Conservation (phyloP, 1,140 invertebrate species). For the Gonatopus flavifemur region DNA sequence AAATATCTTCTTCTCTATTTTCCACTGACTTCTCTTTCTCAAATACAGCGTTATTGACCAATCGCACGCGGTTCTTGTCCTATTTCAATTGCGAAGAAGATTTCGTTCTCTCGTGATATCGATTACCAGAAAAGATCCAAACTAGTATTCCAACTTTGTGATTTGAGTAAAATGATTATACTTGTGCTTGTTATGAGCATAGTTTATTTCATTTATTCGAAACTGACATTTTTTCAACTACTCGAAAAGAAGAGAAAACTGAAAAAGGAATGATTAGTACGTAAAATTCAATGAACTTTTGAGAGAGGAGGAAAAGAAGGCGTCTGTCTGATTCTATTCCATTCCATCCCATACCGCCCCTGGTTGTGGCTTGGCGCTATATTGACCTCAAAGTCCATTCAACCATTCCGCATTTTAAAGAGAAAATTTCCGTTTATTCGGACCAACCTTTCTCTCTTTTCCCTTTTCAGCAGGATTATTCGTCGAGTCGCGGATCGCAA, state of each 20-base stretch:
- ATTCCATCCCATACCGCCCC: conserved; percentile 17
- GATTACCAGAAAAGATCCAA: no score
- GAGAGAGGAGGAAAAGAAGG: conserved; percentile 34
- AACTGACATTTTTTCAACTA: no score
- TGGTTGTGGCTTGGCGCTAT: conserved; percentile 33
- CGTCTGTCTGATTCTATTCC: no score
- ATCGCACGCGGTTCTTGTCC: no score
- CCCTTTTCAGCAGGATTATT: conserved; percentile 42
- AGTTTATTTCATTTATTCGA: no score
- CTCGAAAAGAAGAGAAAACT: conserved; percentile 14
- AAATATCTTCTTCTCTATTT: conserved; percentile 12
- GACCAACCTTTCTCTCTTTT: conserved; percentile 37
- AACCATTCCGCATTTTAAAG: conserved; percentile 56
- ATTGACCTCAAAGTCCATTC: conserved; percentile 41
- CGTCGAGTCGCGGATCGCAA: conserved; percentile 45
- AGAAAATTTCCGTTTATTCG: conserved; percentile 55
- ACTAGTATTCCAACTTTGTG: no score
- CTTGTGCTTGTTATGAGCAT: no score
- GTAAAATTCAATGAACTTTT: conserved; percentile 20
- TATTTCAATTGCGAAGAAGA: no score
- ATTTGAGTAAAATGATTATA: no score
- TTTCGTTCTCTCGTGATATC: no score
- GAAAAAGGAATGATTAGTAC: conserved; percentile 6
- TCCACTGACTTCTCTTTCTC: conserved; percentile 5
- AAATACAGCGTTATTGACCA: neutral